A percentile compares a stretch with the other conserved stretches of the same genome.
These are phyloP conservation scores for Helarctos malayanus DNA, from an alignment of 2,797 vertebrate species.

Conservation along the genomic window DNA sequence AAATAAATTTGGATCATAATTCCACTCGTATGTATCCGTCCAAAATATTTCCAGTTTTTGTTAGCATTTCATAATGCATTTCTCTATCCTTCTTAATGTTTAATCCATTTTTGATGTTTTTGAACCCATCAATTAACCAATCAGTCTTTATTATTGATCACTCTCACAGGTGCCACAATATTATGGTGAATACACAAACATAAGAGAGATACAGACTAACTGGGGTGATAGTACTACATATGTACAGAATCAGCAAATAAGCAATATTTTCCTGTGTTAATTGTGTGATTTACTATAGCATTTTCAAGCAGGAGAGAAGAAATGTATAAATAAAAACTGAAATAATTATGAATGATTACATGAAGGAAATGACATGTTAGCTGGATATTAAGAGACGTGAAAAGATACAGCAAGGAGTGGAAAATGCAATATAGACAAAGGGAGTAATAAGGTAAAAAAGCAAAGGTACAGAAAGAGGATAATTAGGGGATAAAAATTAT, in stretches of 20 bases:
- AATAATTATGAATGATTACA: background rate
- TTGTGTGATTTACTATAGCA: background rate
- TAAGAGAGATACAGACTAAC: background rate
- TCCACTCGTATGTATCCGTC: background rate
- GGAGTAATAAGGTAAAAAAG: background rate
- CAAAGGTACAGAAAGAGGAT: background rate
- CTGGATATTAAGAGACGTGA: background rate
- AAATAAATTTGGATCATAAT: conserved; percentile 41
- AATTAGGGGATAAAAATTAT: background rate
- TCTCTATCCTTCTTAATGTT: background rate
- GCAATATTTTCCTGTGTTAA: background rate
- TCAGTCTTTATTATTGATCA: background rate
- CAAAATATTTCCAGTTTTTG: conserved; percentile 16
- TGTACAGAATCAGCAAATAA: background rate
- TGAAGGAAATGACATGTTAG: background rate
- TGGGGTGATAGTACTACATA: background rate
- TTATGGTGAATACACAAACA: background rate
- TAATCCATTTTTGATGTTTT: background rate
- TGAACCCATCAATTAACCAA: background rate
- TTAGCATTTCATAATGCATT: background rate
- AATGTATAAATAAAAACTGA: background rate
- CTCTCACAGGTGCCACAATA: background rate
- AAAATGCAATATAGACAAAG: background rate
- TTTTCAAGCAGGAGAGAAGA: background rate
- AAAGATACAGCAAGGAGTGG: background rate